Conservation (phyloP, 1,140 invertebrate species). For the Drosophila sucinea region DNA sequence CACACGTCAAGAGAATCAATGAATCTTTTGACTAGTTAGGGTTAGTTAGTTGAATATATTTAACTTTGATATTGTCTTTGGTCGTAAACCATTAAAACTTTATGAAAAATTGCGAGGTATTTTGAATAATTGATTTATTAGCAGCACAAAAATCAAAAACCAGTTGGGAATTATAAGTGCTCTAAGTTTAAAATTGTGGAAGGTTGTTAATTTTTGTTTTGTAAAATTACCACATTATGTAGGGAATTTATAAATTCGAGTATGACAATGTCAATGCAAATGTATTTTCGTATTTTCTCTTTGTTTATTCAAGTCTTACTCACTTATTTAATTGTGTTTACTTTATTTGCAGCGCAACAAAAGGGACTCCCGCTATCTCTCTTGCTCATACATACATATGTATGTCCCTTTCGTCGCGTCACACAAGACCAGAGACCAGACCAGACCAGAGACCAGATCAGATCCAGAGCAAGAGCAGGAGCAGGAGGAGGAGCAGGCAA, state of each 20-base stretch:
- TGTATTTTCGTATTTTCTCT: constrained; percentile 21
- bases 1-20: too few species aligned
- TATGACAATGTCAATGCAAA: neutral
- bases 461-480: constrained; percentile 20
- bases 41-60: too few species aligned
- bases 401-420: neutral
- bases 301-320: constrained; percentile 47
- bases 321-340: constrained; percentile 56
- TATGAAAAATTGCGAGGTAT: too few species aligned
- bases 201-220: too few species aligned
- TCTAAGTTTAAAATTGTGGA: too few species aligned
- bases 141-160: too few species aligned
- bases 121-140: too few species aligned
- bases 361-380: constrained; percentile 26
- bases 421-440: neutral
- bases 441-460: constrained; percentile 6
- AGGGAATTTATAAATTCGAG: constrained; percentile 17
- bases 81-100: too few species aligned
- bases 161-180: too few species aligned
- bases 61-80: too few species aligned
- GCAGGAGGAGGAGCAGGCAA: constrained; percentile 15
- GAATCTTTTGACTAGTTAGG: too few species aligned
- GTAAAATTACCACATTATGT: neutral
- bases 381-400: neutral
- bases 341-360: constrained; percentile 46